Base-by-base conservation (phyloP, 1,140 invertebrate species). In the Drosophila mojavensis region DNA sequence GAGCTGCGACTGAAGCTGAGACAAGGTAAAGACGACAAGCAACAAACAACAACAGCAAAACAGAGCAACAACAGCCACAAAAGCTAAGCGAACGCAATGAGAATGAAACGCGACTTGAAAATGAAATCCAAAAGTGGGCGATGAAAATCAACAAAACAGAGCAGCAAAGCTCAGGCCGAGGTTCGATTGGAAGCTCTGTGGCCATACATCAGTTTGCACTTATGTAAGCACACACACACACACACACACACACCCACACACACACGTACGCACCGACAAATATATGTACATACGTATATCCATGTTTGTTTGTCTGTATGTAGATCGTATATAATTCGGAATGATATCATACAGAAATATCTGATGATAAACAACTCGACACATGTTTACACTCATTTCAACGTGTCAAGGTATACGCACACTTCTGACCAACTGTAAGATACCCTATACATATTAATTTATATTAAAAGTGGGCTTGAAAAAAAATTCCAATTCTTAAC, bases 21-120 rank as follows among this genome's bases (percentile, higher is more conserved):
- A 61, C 50, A 50, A 71, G 54, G 61, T 58, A 55, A 66, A 65
- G 51, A 55, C 62, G 50, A 58, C 39, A 58, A 39, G 10, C 36
- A 41, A 9, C n/a, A 15, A 56, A 9, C 59, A 36, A 64, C 26
- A 41, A 17, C 15, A 15, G 33, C n/a, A 7, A 30, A 26, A 9
- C 15, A 24, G 20, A 55, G 33, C 20, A 47, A 30, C 53, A 58
- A 58, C 6, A 36, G 39, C 20, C 43, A 48, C 43, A 33, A 41
- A 55, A 54, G 62, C 63, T 51, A 43, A 36, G 53, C 69, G 62
- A 81, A 75, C 64, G 69, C 62, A 64, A 58, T 59, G 78, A 85
- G 78, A 84, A 84, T 85, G 53, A 68, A 84, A 62, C 69, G 55
- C 65, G 70, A 61, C 74, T 81, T 85, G 67, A 45, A 85, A 81